Evolutionary conservation across 1,140 invertebrate species (phyloP).

Genomic region (Meloidogyne floridensis): DNA sequence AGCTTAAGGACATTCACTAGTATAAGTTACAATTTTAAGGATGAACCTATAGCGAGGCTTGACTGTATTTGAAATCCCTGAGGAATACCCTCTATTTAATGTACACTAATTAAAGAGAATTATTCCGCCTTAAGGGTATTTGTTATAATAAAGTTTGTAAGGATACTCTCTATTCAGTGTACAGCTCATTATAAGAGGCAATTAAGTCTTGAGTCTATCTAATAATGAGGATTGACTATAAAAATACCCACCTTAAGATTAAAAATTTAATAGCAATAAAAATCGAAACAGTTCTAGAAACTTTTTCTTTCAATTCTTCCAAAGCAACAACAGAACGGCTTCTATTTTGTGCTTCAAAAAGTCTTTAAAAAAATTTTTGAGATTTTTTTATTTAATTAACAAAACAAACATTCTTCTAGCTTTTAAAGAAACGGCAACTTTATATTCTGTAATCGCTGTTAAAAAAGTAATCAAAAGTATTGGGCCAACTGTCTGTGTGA

Average conservation of each 20-base stretch:
- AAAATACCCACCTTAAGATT: slow-evolving; percentile 36
- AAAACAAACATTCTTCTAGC: slow-evolving; percentile 46
- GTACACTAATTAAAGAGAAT: too few relatives aligned
- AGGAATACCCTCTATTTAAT: too few relatives aligned
- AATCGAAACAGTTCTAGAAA: slow-evolving; percentile 52
- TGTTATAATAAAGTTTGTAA: too few relatives aligned
- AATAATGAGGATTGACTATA: too few relatives aligned
- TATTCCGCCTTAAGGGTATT: too few relatives aligned
- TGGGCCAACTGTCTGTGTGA: slow-evolving; percentile 45
- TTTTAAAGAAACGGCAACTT: slow-evolving; percentile 50
- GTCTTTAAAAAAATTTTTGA: slow-evolving; percentile 36
- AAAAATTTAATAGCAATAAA: slow-evolving; percentile 55
- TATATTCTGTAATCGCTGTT: slow-evolving; percentile 50
- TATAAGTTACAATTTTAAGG: too few relatives aligned
- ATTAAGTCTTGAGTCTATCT: too few relatives aligned
- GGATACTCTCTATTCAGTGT: too few relatives aligned
- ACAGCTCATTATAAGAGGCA: too few relatives aligned
- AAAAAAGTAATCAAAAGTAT: slow-evolving; percentile 42
- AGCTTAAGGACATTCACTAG: too few relatives aligned
- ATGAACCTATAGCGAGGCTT: too few relatives aligned
- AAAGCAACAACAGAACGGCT: slow-evolving; percentile 46
- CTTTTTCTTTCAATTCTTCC: slow-evolving; percentile 51
- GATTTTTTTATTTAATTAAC: slow-evolving; percentile 17
- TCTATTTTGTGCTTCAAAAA: slow-evolving; percentile 54
- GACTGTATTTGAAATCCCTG: too few relatives aligned